Conservation (phyloP, 1,140 invertebrate species). For the Proales similis region DNA sequence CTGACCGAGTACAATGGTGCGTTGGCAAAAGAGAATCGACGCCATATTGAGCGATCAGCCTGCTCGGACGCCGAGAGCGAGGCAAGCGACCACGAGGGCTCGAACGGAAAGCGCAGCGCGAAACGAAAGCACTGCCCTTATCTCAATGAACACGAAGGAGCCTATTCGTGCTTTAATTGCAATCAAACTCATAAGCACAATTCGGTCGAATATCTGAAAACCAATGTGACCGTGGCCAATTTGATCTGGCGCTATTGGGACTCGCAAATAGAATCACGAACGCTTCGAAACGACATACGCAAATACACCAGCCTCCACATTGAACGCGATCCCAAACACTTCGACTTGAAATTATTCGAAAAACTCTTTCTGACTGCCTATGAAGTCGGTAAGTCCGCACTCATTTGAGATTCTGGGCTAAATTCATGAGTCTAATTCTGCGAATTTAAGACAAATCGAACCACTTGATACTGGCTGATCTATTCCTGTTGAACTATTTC, state of each 20-base stretch:
- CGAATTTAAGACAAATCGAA: slow-evolving; percentile 25
- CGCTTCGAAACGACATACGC: slow-evolving; percentile 25
- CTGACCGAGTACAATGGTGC: slow-evolving; percentile 20
- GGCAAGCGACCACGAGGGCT: too few relatives aligned
- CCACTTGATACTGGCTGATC: slow-evolving; percentile 32
- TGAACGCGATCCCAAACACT: slow-evolving; percentile 14
- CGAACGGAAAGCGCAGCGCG: too few relatives aligned
- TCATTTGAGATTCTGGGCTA: background rate
- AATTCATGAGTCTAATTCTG: background rate
- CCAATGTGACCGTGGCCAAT: slow-evolving; percentile 2
- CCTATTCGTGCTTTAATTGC: slow-evolving; percentile 30
- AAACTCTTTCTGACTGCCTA: slow-evolving; percentile 14
- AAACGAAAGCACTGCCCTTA: slow-evolving; percentile 5
- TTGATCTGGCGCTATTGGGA: slow-evolving; percentile 21
- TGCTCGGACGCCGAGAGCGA: too few relatives aligned
- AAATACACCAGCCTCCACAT: slow-evolving; percentile 19
- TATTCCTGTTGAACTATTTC: slow-evolving; percentile 34
- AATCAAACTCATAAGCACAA: slow-evolving; percentile 10
- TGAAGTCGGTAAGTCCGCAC: slow-evolving; percentile 8
- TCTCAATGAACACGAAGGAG: background rate
- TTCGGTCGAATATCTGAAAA: background rate
- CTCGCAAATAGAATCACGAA: slow-evolving; percentile 1
- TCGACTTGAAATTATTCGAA: slow-evolving; percentile 1
- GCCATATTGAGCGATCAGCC: background rate
- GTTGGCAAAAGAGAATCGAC: background rate